phyloP scores from a whole-genome alignment of 2,797 vertebrate species.

The Tapirus indicus region DNA sequence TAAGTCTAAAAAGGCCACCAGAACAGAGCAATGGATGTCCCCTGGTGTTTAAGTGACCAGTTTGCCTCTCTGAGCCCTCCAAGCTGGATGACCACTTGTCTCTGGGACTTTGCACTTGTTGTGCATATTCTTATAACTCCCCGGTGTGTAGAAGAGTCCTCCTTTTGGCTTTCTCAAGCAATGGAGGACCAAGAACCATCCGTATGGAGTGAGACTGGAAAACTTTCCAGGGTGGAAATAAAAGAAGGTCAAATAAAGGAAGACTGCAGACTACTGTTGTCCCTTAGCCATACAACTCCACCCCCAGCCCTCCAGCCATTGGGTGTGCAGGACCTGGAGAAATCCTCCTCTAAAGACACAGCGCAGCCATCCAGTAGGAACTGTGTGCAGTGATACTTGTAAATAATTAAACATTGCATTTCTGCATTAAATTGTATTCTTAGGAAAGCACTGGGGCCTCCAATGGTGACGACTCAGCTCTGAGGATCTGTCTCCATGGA shows the following conservation, averaged over 20 bases:
- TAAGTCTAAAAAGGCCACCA: background rate
- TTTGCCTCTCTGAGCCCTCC: background rate
- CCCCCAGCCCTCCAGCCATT: background rate
- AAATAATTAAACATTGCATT: background rate
- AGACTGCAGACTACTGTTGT: background rate
- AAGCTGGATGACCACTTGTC: background rate
- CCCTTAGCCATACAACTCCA: background rate
- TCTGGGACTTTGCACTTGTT: background rate
- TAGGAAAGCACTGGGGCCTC: background rate
- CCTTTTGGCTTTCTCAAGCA: slow-evolving; percentile 35
- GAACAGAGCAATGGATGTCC: background rate
- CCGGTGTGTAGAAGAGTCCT: background rate
- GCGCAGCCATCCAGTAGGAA: background rate
- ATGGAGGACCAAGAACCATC: background rate
- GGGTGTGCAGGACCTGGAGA: background rate
- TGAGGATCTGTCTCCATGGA: background rate
- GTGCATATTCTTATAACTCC: background rate
- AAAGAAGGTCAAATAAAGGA: background rate
- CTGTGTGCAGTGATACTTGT: background rate
- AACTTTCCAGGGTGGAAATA: background rate
- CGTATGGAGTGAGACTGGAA: background rate
- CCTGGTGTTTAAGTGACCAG: too few relatives aligned
- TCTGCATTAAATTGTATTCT: background rate
- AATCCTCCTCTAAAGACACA: background rate
- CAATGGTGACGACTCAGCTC: background rate